These are phyloP conservation scores for Urocolius indicus DNA, from an alignment of 2,113 vertebrate genomes.

Conservation along the genomic window DNA sequence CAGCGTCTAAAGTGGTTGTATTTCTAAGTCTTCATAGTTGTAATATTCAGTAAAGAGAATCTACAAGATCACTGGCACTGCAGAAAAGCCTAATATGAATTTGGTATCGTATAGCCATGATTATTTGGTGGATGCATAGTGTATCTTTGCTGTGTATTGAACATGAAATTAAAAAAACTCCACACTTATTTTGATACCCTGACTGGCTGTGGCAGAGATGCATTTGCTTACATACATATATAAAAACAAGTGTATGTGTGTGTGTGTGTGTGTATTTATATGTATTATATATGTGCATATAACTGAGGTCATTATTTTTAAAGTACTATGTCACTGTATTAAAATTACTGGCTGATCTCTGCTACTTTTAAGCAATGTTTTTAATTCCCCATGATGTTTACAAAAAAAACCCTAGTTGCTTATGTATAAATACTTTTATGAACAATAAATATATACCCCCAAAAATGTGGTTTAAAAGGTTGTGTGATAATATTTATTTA, in stretches of 20 bases:
- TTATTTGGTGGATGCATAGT: neutral
- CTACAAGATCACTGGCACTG: neutral
- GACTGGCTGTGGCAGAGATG: neutral
- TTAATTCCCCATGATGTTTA: neutral
- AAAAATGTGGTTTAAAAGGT: neutral
- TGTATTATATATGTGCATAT: neutral
- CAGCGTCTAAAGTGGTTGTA: neutral
- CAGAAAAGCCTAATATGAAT: neutral
- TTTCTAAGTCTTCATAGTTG: neutral
- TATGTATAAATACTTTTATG: neutral
- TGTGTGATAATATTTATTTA: neutral
- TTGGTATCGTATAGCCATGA: neutral
- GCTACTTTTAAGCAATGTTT: neutral
- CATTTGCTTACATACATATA: neutral
- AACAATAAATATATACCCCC: neutral
- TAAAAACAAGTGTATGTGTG: neutral
- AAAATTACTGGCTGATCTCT: neutral
- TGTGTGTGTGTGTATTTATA: neutral
- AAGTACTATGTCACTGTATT: neutral
- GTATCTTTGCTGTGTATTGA: slow-evolving; percentile 7
- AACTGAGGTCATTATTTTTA: neutral
- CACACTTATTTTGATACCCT: neutral
- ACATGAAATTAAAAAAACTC: neutral
- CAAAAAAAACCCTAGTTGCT: neutral
- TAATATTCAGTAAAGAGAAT: neutral